These are phyloP conservation scores for Xiphorhynchus elegans DNA, from an alignment of 2,113 vertebrate species.

Conservation along the genomic window DNA sequence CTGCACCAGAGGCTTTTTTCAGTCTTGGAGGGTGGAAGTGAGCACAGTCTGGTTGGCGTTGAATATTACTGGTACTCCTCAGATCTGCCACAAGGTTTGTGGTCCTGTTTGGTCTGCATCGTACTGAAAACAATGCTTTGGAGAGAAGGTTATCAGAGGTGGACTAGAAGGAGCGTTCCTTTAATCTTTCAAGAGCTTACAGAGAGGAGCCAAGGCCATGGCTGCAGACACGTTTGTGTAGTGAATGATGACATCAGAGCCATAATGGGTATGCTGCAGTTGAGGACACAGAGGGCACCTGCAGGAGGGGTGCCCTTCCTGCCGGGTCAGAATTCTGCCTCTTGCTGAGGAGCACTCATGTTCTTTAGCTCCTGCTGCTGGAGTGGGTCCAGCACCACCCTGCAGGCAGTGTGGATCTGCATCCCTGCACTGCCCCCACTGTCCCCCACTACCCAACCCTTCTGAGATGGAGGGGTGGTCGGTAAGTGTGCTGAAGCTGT, in stretches of 20 bases:
- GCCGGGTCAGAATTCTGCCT: background rate
- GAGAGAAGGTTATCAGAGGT: background rate
- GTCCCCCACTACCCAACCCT: rapidly evolving
- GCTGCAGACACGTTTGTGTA: rapidly evolving
- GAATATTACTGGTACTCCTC: background rate
- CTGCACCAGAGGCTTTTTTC: background rate
- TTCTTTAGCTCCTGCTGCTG: background rate
- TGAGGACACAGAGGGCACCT: rapidly evolving
- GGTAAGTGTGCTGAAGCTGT: rapidly evolving
- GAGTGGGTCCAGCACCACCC: rapidly evolving
- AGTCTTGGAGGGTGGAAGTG: rapidly evolving
- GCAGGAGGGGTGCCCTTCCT: no score
- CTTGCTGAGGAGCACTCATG: rapidly evolving
- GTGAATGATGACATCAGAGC: background rate
- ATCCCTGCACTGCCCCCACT: background rate
- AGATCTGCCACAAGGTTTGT: no score
- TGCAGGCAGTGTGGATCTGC: no score
- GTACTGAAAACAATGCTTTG: background rate
- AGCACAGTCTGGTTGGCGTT: rapidly evolving
- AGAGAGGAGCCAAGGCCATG: background rate
- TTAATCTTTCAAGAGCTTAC: rapidly evolving
- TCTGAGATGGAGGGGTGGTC: rapidly evolving
- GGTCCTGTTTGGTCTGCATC: background rate
- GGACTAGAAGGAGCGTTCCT: background rate
- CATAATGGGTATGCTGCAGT: background rate